Evolutionary conservation across 2,113 vertebrate genomes (phyloP).

Genomic region (Toxostoma redivivum): DNA sequence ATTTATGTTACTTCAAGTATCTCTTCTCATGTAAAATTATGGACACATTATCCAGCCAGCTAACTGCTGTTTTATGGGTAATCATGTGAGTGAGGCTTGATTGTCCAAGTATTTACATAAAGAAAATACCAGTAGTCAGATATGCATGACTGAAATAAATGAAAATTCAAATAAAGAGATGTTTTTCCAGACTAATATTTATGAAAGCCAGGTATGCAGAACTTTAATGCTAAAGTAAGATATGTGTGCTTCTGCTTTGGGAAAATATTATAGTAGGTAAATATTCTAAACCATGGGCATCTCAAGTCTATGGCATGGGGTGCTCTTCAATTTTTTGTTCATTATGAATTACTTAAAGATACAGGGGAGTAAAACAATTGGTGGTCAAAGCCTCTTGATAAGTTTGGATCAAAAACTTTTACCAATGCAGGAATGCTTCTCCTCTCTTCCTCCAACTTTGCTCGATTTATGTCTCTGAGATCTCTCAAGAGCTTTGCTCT

Average conservation of each 20-base stretch:
- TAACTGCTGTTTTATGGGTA: background rate
- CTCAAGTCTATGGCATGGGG: background rate
- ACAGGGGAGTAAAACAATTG: background rate
- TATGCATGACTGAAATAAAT: background rate
- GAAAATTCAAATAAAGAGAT: background rate
- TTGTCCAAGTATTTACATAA: background rate
- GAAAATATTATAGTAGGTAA: background rate
- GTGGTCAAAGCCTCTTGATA: background rate
- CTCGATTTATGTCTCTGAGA: background rate
- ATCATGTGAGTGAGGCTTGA: background rate
- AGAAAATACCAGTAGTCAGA: background rate
- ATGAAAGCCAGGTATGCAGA: background rate
- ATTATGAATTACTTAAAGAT: background rate
- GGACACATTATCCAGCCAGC: background rate
- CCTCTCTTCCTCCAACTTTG: background rate
- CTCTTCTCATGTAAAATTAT: background rate
- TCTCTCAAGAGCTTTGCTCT: background rate
- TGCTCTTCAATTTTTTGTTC: background rate
- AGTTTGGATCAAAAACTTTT: background rate
- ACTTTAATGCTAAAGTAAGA: background rate
- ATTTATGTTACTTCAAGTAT: background rate
- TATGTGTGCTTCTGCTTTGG: background rate
- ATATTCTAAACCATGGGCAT: background rate
- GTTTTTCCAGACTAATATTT: background rate
- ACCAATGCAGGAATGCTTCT: background rate